Evolutionary conservation across 2,888 invertebrate species (phyloP).

Genomic region (Nephrotoma flavescens): DNA sequence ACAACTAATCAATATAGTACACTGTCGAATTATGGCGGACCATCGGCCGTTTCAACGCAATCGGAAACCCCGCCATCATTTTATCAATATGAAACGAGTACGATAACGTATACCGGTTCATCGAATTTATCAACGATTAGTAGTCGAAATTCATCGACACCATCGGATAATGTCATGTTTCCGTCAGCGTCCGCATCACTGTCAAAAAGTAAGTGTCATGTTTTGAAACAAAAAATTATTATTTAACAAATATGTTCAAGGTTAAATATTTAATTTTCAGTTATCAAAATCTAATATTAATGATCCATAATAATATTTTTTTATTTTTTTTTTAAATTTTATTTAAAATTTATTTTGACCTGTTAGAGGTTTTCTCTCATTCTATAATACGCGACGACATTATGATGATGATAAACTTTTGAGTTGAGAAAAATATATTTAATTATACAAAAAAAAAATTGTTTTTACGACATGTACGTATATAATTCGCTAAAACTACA

Average conservation of each 20-base stretch:
- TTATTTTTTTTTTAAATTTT: not conserved
- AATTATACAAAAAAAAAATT: not conserved
- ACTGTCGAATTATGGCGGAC: slow-evolving; percentile 24
- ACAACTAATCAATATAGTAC: slow-evolving; percentile 21
- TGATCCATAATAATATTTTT: not conserved
- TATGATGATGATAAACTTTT: not conserved
- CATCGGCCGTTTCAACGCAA: slow-evolving; percentile 20
- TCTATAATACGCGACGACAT: not conserved
- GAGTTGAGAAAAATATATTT: not conserved
- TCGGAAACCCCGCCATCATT: not conserved
- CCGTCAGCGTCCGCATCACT: slow-evolving; percentile 51
- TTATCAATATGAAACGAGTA: not conserved
- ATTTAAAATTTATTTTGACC: not conserved
- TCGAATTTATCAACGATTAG: not conserved
- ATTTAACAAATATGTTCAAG: not conserved
- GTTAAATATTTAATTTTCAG: slow-evolving; percentile 5
- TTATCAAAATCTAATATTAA: not conserved
- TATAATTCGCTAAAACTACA: not conserved
- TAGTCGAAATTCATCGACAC: not conserved
- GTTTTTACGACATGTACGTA: not conserved
- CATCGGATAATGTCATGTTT: slow-evolving; percentile 27
- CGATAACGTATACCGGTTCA: not conserved
- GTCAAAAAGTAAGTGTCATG: slow-evolving; percentile 52
- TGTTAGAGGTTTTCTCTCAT: not conserved
- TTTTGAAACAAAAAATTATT: not conserved